These are phyloP conservation scores for Ammodramus savannarum DNA, from an alignment of 2,113 vertebrate species.

Conservation along the genomic window DNA sequence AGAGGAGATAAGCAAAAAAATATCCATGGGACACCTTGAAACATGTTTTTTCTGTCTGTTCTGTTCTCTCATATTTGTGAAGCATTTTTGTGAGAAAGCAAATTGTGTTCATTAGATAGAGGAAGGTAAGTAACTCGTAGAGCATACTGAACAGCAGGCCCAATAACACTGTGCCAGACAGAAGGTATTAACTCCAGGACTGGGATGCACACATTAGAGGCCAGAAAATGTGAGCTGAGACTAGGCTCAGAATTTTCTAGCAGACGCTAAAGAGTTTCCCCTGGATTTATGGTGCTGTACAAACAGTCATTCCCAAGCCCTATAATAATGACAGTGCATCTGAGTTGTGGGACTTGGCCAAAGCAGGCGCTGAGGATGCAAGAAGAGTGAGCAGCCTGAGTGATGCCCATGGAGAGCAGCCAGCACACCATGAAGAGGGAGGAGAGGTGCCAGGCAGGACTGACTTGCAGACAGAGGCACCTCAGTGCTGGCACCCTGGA, in stretches of 20 bases:
- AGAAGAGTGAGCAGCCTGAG: neutral
- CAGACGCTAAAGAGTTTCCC: neutral
- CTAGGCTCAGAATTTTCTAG: neutral
- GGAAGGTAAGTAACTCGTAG: neutral
- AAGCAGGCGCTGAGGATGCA: neutral
- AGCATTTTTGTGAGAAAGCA: neutral
- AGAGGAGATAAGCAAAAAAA: neutral
- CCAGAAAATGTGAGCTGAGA: neutral
- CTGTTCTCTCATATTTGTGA: neutral
- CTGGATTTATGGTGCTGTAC: neutral
- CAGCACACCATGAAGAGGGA: rapidly evolving
- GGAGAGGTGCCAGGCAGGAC: neutral
- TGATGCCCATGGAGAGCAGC: neutral
- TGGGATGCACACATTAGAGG: neutral
- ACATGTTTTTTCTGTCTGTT: neutral
- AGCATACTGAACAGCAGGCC: neutral
- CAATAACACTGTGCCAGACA: neutral
- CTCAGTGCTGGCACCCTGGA: neutral
- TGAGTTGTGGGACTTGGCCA: neutral
- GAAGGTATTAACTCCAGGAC: neutral
- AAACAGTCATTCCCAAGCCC: neutral
- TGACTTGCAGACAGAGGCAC: neutral
- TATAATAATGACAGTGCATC: neutral
- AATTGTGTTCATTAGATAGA: neutral
- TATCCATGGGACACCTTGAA: neutral